phyloP scores from a whole-genome alignment of 1,140 invertebrate species.

The Drosophila micromelanica region DNA sequence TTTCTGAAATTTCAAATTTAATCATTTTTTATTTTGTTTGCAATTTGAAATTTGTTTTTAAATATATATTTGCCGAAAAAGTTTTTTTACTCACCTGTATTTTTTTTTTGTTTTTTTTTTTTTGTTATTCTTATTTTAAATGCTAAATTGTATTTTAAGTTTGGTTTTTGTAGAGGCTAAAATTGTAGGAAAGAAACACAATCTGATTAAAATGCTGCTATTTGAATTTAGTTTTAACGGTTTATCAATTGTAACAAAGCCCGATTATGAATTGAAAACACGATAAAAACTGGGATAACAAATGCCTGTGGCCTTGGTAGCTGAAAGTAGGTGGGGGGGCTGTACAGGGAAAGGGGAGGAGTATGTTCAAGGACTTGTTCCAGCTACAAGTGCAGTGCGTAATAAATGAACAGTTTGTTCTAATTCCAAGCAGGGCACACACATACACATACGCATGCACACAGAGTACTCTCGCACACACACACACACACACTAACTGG shows the following conservation, averaged over 20 bases:
- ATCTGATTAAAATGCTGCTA: slow-evolving; percentile 16
- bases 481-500: slow-evolving; percentile 25
- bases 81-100: slow-evolving; percentile 21
- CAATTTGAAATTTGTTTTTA: too few relatives aligned
- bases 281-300: slow-evolving; percentile 10
- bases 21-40: too few relatives aligned
- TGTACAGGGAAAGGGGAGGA: not conserved
- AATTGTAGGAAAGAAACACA: slow-evolving; percentile 23
- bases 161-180: slow-evolving; percentile 18
- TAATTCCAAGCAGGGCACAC: slow-evolving; percentile 32
- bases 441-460: slow-evolving; percentile 9
- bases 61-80: not conserved
- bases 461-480: slow-evolving; percentile 6
- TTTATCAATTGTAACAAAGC: slow-evolving; percentile 9
- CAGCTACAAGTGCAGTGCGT: slow-evolving; percentile 43
- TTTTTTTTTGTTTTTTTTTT: not conserved
- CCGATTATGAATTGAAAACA: not conserved
- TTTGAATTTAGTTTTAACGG: not conserved
- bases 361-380: slow-evolving; percentile 25
- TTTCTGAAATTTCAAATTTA: too few relatives aligned
- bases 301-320: slow-evolving; percentile 23
- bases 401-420: slow-evolving; percentile 43
- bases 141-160: slow-evolving; percentile 12
- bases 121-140: slow-evolving; percentile 7
- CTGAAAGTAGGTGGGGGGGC: not conserved